Base-by-base conservation (phyloP, 2,888 invertebrate genomes). In the Lepidochrysops patricia region DNA sequence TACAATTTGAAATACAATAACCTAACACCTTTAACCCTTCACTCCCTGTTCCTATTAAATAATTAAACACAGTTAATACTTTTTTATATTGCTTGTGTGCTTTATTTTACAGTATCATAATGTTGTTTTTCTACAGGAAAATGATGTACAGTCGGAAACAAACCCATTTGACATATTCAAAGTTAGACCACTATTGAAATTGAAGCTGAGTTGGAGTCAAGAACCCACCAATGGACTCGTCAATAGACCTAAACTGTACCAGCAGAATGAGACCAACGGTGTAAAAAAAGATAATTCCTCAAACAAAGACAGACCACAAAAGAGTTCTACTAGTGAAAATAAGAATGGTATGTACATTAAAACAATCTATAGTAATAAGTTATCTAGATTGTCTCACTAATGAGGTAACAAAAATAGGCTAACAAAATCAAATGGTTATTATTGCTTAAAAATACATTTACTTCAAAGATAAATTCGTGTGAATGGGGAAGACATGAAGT, bases 121-220 rank as follows among this genome's bases (percentile, higher is more conserved):
- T n/a, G 43, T 34, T 9, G 57, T 32, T 50, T 6, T 77, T 77
- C 1, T n/a, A n/a, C 69, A 89, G 89, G 86, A 88, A 73, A 84
- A 76, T 67, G 82, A 83, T 54, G 61, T 86, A 57, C 82, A 82
- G 43, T 66, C 81, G 23, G 91, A 85, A 66, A 83, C 88, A 63
- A 91, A 86, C 61, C 92, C 93, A 48, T 93, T 96, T 74, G 95
- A 96, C 70, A 91, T 93, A 61, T 95, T 96, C 74, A 93, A 93
- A 82, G 93, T 94, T 69, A 92, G 94, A 61, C 96, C 97, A 0
- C 93, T 94, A 63, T 85, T 98, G 1, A 97, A 97, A 82, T 94
- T 98, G 72, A 93, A 94, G 70, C 85, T 98, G 54, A 93, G 93
- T 69, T 97, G 97, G 96, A 94, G 95, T 58, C 93, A 92, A 63